Evolutionary conservation across 1,140 invertebrate species (phyloP).

Genomic region (Apis dorsata): DNA sequence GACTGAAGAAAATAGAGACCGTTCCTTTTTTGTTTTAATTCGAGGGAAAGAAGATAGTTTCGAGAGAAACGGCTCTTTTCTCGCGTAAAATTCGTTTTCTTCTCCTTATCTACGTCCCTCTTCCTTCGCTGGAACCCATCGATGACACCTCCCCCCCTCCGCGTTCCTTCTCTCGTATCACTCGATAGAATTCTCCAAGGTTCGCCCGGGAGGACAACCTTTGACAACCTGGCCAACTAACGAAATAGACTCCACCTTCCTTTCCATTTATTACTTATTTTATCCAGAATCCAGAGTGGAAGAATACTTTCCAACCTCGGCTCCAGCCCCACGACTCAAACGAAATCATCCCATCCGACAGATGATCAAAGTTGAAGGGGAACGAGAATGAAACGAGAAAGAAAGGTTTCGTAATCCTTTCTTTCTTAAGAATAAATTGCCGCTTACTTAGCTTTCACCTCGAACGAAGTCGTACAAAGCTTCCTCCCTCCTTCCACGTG

Average conservation of each 20-base stretch:
- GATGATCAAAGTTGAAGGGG: background rate
- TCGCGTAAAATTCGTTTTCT: constrained; percentile 56
- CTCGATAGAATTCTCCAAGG: background rate
- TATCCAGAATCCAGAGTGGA: background rate
- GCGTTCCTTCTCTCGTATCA: constrained; percentile 40
- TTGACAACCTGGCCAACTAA: constrained; percentile 22
- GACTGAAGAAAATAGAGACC: background rate
- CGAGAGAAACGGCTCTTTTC: constrained; percentile 6
- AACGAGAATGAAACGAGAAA: background rate
- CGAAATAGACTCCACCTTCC: background rate
- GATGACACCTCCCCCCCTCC: constrained; percentile 36
- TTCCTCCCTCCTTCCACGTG: too few species aligned
- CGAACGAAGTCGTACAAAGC: too few species aligned
- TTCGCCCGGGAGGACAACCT: background rate
- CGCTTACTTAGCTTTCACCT: too few species aligned
- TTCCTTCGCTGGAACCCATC: constrained; percentile 45
- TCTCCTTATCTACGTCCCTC: constrained; percentile 53
- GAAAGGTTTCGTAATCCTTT: background rate
- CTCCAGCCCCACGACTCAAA: background rate
- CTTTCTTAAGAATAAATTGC: too few species aligned
- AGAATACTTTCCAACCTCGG: background rate
- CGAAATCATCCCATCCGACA: background rate
- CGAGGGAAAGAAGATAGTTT: too few species aligned
- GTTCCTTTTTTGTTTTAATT: too few species aligned
- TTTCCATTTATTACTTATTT: background rate